phyloP scores from a whole-genome alignment of 2,797 vertebrate species.

The Hydrolagus colliei region DNA sequence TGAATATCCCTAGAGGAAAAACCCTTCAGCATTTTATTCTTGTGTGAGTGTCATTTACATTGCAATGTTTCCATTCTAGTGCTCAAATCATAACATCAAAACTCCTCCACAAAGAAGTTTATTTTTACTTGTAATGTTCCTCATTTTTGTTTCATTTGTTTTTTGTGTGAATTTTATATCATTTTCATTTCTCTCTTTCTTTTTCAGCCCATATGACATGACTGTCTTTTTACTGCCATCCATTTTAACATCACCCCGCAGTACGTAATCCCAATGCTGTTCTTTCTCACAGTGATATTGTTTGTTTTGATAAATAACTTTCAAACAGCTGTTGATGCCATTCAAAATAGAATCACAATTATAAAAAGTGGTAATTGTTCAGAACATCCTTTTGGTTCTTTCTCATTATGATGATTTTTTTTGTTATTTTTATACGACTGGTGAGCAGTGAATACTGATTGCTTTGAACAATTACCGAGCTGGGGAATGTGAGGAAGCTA shows the following conservation, averaged over 20 bases:
- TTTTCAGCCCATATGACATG: conserved; percentile 26
- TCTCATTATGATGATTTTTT: neutral
- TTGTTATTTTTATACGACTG: neutral
- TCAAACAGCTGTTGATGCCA: neutral
- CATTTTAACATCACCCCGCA: conserved; percentile 22
- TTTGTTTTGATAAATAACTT: neutral
- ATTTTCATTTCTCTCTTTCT: conserved; percentile 18
- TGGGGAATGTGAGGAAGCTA: neutral
- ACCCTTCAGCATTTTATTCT: no score
- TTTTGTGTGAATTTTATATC: neutral
- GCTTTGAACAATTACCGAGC: neutral
- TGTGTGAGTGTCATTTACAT: no score
- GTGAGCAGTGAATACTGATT: neutral
- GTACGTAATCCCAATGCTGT: neutral
- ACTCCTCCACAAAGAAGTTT: neutral
- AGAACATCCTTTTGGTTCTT: neutral
- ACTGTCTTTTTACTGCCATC: conserved; percentile 17
- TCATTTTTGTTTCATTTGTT: conserved; percentile 9
- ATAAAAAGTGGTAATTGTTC: no score
- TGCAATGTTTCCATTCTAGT: no score
- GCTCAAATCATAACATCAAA: no score
- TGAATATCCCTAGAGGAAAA: no score
- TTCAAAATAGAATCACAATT: no score
- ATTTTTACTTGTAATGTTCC: neutral
- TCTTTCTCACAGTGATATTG: neutral